phyloP scores from a whole-genome alignment of 2,113 vertebrate species.

The Gila orcuttii region DNA sequence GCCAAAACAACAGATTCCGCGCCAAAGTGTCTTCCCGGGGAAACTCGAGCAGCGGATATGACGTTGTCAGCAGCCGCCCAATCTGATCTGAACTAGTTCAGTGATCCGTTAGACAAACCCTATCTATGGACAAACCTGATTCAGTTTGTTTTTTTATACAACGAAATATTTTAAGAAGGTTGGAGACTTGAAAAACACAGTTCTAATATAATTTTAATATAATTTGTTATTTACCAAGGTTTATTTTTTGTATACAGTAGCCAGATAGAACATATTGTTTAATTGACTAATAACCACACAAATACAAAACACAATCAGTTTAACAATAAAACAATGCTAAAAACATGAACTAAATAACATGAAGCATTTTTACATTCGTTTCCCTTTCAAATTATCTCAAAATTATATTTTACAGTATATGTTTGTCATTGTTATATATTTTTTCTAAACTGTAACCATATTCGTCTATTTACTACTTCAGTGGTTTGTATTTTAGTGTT shows the following conservation, averaged over 20 bases:
- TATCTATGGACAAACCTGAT: background rate
- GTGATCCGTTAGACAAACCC: background rate
- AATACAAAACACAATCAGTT: background rate
- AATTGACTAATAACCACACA: background rate
- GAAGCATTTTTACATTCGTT: background rate
- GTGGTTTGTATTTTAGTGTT: background rate
- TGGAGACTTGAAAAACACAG: background rate
- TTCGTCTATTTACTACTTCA: background rate
- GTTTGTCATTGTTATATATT: background rate
- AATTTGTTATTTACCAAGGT: background rate
- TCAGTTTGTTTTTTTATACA: background rate
- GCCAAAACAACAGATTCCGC: conserved; percentile 69
- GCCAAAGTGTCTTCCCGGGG: conserved; percentile 78
- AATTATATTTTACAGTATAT: background rate
- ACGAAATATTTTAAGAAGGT: background rate
- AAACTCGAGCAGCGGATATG: conserved; percentile 76
- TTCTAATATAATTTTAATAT: background rate
- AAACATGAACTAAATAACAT: background rate
- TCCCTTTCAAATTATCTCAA: background rate
- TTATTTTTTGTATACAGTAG: background rate
- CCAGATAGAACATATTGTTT: background rate
- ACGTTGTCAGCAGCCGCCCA: conserved; percentile 49
- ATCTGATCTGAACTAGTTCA: conserved; percentile 23
- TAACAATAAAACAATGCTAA: background rate
- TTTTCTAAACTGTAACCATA: background rate